Evolutionary conservation across 2,113 vertebrate species (phyloP).

Genomic region (Agelaius phoeniceus): DNA sequence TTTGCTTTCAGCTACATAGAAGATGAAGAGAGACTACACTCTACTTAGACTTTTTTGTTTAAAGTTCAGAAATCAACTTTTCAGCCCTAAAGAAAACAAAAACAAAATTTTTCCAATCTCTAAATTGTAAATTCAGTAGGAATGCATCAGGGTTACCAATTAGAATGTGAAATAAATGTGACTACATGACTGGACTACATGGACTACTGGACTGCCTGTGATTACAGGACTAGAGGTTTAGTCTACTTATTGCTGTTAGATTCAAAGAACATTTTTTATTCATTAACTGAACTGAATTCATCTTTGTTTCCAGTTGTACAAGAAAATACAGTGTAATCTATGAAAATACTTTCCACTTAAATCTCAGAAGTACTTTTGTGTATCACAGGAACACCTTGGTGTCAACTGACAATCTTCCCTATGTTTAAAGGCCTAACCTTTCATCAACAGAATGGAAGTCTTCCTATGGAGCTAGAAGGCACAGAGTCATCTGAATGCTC

Average conservation of each 20-base stretch:
- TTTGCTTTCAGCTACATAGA: not conserved
- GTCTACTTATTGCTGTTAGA: not conserved
- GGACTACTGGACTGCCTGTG: not conserved
- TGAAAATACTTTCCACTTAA: not conserved
- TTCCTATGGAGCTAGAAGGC: constrained; percentile 21
- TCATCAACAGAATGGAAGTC: constrained; percentile 20
- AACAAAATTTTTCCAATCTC: not conserved
- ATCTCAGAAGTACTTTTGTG: not conserved
- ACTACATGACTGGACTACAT: not conserved
- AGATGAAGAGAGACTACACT: not conserved
- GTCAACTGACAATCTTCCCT: not conserved
- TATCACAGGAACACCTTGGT: not conserved
- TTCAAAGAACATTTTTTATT: not conserved
- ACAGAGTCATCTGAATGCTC: not conserved
- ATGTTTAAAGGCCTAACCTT: constrained; percentile 1
- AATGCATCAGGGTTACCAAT: not conserved
- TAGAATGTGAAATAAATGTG: not conserved
- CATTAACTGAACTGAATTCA: not conserved
- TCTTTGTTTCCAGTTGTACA: not conserved
- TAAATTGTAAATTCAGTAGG: not conserved
- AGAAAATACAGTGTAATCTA: not conserved
- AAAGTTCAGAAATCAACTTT: not conserved
- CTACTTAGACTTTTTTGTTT: not conserved
- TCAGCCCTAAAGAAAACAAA: not conserved
- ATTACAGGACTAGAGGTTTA: not conserved